A percentile compares a stretch with the other conserved stretches of the same genome.
Evolutionary conservation across 2,888 invertebrate genomes (phyloP).

Genomic region (Himalopsyche japonica): DNA sequence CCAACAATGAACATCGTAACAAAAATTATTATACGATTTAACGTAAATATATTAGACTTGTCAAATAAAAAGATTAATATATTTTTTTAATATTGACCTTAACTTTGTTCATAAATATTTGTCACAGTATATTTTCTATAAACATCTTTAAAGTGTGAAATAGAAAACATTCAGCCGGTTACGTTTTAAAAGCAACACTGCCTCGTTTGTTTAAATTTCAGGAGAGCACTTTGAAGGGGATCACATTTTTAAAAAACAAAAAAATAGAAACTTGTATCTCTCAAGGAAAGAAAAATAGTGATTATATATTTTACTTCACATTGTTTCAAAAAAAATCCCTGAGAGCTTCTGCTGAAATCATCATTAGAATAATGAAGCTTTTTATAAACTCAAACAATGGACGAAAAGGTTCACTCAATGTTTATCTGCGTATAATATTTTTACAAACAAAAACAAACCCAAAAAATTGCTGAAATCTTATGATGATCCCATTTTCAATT

Average conservation of each 20-base stretch:
- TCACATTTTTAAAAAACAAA: background rate
- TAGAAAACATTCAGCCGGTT: background rate
- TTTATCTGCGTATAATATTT: too few relatives aligned
- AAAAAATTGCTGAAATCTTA: too few relatives aligned
- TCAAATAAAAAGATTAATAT: too few relatives aligned
- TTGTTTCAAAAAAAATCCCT: background rate
- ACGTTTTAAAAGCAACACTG: background rate
- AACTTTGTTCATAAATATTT: too few relatives aligned
- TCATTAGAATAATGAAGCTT: background rate
- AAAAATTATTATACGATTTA: too few relatives aligned
- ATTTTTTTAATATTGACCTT: too few relatives aligned
- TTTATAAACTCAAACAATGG: background rate
- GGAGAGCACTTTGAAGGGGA: background rate
- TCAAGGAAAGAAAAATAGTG: background rate
- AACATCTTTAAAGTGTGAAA: too few relatives aligned
- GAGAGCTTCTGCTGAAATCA: background rate
- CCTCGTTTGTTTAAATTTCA: background rate
- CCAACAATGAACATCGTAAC: too few relatives aligned
- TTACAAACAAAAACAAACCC: too few relatives aligned
- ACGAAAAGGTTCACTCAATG: background rate
- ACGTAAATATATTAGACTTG: too few relatives aligned
- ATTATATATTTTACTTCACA: background rate
- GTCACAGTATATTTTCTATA: too few relatives aligned
- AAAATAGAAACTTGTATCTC: background rate
- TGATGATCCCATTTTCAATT: too few relatives aligned